phyloP scores from a whole-genome alignment of 2,888 invertebrate species.

The Parnassius apollo region DNA sequence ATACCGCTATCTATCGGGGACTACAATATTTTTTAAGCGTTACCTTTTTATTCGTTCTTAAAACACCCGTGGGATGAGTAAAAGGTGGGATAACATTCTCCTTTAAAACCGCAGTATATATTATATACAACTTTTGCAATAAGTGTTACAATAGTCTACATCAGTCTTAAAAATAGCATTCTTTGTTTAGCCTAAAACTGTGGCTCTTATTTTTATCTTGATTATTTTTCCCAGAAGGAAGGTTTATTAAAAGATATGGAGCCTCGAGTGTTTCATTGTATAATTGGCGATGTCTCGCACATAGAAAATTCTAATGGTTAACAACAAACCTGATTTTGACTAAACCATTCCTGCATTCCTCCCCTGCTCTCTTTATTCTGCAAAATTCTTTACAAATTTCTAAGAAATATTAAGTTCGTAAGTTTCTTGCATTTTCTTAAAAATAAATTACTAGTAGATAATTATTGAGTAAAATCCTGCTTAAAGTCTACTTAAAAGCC shows the following conservation, averaged over 20 bases:
- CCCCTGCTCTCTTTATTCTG: conserved; percentile 55
- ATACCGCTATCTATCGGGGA: no score
- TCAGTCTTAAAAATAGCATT: no score
- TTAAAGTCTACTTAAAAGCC: conserved; percentile 62
- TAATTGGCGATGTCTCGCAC: conserved; percentile 74
- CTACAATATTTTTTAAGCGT: no score
- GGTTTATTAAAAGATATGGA: conserved; percentile 73
- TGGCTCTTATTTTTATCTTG: conserved; percentile 1
- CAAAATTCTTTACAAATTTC: conserved; percentile 75
- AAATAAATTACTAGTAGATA: conserved; percentile 35
- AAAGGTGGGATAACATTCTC: no score
- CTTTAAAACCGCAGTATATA: no score
- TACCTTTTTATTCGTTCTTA: no score
- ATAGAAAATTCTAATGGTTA: conserved; percentile 61
- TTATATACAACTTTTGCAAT: no score
- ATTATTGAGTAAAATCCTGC: conserved; percentile 52
- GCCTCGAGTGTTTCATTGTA: conserved; percentile 72
- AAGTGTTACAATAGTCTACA: no score
- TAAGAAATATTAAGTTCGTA: conserved; percentile 56
- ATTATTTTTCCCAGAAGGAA: conserved; percentile 61
- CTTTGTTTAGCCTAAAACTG: no score
- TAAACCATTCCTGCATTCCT: conserved; percentile 32
- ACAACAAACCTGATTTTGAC: conserved; percentile 23
- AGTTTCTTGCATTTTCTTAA: conserved; percentile 51
- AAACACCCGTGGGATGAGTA: no score